Base-by-base conservation (phyloP, 2,113 vertebrate genomes). In the Alaudala cheleensis region DNA sequence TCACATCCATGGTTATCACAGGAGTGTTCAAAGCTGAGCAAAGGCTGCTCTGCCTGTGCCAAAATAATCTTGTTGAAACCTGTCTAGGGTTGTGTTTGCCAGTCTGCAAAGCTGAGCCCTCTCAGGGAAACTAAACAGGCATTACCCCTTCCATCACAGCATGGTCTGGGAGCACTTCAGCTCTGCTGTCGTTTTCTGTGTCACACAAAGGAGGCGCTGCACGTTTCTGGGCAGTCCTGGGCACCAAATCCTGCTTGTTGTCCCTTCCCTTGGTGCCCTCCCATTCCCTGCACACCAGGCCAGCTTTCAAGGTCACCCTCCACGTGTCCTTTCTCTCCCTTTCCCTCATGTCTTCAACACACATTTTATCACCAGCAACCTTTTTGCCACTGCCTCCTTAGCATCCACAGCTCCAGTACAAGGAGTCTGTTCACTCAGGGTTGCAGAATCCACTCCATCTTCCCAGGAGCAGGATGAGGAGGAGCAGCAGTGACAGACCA, bases 401-500 rank as follows among this genome's bases (percentile, higher is more conserved):
- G 50, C 65, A 74, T 61, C 81, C 60, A 19, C 50, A 77, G 91
- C 79, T 54, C 64, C 56, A 29, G 28, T 7, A 51, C 34, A n/a
- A 24, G 42, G 62, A 10, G 37, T 37, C 37, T 37, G 37, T 37
- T 37, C 37, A 37, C 37, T 37, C 37, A 37, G 37, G 61, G 11
- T 12, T 88, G 62, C 71, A 88, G 71, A 28, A 28, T 64, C 54
- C 40, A 14, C 61, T 92, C 21, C 11, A 33, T 28, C 19, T 39
- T 73, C 66, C 65, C 67, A 58, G 61, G 34, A 92, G 53, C 70
- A 67, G 79, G 28, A 6, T 95, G 96, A 95, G 88, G 54, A 89
- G 86, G n/a, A 97, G 74, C 3, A 2, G 64, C 54, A 96, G 72
- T 95, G 97, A 97, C 96, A 97, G 93, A 94, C 84, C 90, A 95